These are phyloP conservation scores for Pandemis cinnamomeana DNA, from an alignment of 2,888 invertebrate genomes.

Conservation along the genomic window DNA sequence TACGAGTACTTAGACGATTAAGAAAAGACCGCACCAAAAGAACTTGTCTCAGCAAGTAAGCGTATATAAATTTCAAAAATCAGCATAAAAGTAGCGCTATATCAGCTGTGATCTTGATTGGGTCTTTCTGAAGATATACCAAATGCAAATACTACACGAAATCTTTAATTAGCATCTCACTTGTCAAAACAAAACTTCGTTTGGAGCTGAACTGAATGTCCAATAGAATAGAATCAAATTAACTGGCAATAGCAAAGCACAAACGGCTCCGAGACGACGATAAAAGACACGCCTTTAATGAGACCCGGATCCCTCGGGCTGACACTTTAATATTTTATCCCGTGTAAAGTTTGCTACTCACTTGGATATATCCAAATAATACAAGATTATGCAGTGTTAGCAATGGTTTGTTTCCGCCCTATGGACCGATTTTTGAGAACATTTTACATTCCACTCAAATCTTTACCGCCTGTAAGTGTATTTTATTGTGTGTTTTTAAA, in stretches of 20 bases:
- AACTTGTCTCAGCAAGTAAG: no score
- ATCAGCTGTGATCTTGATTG: no score
- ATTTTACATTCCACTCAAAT: no score
- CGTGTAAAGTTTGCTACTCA: neutral
- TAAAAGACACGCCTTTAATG: constrained; percentile 36
- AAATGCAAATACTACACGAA: neutral
- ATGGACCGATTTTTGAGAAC: no score
- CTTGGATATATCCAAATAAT: neutral
- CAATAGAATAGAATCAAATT: constrained; percentile 39
- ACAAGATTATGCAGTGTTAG: neutral
- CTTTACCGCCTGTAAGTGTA: no score
- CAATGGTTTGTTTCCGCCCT: neutral
- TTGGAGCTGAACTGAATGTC: constrained; percentile 7
- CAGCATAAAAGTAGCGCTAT: no score
- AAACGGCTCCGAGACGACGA: constrained; percentile 18
- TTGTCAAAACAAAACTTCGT: neutral
- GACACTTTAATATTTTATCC: constrained; percentile 29
- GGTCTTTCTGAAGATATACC: no score
- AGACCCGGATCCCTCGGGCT: constrained; percentile 12
- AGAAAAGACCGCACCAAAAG: no score
- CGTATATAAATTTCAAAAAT: no score
- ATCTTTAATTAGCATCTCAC: constrained; percentile 4
- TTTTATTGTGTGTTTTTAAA: no score
- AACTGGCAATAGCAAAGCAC: constrained; percentile 21
- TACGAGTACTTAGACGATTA: no score